Evolutionary conservation across 2,888 invertebrate species (phyloP).

Genomic region (Oasisia sp.): DNA sequence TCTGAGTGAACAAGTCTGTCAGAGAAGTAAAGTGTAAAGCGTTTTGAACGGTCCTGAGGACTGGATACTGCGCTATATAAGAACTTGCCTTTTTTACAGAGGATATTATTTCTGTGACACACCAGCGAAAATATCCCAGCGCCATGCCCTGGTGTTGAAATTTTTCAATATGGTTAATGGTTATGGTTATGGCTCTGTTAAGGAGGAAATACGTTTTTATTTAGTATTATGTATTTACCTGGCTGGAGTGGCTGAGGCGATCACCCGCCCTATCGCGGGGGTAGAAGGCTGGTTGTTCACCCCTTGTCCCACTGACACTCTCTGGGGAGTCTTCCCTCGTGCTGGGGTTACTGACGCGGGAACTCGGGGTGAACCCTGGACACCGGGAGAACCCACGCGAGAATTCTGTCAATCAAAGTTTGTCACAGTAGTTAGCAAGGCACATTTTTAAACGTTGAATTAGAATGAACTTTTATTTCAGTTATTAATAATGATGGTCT

Average conservation of each 20-base stretch:
- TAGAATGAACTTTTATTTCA: neutral
- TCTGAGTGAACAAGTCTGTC: too few relatives aligned
- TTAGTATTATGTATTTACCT: neutral
- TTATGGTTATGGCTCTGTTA: too few relatives aligned
- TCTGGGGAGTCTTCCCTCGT: neutral
- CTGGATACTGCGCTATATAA: too few relatives aligned
- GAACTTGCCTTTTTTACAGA: too few relatives aligned
- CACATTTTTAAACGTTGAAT: neutral
- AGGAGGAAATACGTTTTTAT: neutral
- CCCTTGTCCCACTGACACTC: neutral
- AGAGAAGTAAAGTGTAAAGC: too few relatives aligned
- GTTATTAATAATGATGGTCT: neutral
- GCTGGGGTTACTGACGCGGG: neutral
- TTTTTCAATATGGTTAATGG: too few relatives aligned
- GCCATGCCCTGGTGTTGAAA: too few relatives aligned
- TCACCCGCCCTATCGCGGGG: neutral
- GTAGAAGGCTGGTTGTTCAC: neutral
- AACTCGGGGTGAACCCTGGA: neutral
- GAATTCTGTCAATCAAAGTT: neutral
- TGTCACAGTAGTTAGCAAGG: neutral
- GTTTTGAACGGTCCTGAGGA: too few relatives aligned
- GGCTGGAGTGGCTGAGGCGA: neutral
- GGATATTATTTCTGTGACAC: too few relatives aligned
- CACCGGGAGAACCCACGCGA: neutral
- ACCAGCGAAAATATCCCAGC: too few relatives aligned